Evolutionary conservation across 2,888 invertebrate species (phyloP).

Genomic region (Melinaea menophilus): DNA sequence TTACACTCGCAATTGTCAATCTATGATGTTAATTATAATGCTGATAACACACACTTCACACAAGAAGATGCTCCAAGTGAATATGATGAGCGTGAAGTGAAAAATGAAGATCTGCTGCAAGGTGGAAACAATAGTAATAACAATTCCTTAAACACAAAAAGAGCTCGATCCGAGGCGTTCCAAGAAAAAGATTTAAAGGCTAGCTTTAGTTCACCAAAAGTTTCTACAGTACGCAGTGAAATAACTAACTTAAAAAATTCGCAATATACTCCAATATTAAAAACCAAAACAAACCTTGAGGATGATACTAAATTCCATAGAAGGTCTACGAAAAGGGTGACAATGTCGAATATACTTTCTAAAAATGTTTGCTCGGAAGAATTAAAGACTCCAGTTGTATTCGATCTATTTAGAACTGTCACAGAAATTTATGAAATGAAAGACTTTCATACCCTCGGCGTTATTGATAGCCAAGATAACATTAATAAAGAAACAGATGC

Average conservation of each 20-base stretch:
- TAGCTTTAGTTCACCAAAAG: constrained; percentile 23
- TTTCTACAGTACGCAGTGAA: constrained; percentile 22
- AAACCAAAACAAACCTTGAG: constrained; percentile 38
- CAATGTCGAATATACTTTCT: constrained; percentile 46
- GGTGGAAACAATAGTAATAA: constrained; percentile 7
- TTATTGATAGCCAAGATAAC: constrained; percentile 55
- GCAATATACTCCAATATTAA: constrained; percentile 50
- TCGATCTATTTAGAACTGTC: constrained; percentile 55
- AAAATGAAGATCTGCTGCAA: constrained; percentile 16
- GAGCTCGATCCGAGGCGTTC: constrained; percentile 31
- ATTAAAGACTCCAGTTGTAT: constrained; percentile 40
- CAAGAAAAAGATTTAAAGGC: constrained; percentile 21
- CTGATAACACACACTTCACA: constrained; percentile 15
- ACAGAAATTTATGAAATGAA: constrained; percentile 49
- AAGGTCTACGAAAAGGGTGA: constrained; percentile 56
- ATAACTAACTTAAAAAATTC: constrained; percentile 29
- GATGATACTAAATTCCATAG: constrained; percentile 10
- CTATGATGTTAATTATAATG: constrained; percentile 15
- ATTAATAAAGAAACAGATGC: constrained; percentile 33
- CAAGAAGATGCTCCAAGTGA: constrained; percentile 14
- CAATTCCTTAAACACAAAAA: constrained; percentile 21
- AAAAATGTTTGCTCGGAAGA: constrained; percentile 35
- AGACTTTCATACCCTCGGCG: constrained; percentile 61
- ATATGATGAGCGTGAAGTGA: constrained; percentile 18
- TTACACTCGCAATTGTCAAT: constrained; percentile 29